Conservation (phyloP, 2,797 vertebrate genomes). For the Serranus cabrilla region DNA sequence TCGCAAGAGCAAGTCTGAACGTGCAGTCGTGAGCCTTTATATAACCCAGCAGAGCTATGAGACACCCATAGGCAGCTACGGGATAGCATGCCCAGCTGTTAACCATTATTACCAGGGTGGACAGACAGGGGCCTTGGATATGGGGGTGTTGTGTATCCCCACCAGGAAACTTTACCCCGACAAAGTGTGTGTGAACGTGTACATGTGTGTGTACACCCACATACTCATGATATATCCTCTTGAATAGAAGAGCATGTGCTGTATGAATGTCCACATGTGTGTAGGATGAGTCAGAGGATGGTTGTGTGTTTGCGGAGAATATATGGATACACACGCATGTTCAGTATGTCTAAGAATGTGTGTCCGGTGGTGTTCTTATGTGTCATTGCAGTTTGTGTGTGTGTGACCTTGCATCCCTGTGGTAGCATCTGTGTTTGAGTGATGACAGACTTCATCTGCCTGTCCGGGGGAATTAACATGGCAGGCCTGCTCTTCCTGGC, state of each 20-base stretch:
- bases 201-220: constrained; percentile 7
- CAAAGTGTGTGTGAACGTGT: constrained; percentile 52
- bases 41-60: constrained; percentile 66
- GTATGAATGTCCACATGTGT: constrained; percentile 12
- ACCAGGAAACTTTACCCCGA: constrained; percentile 74
- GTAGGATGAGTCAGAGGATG: constrained; percentile 23
- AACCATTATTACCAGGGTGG: constrained; percentile 79
- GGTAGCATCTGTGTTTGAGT: constrained; percentile 59
- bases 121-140: constrained; percentile 68
- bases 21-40: constrained; percentile 74
- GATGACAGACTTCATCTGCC: constrained; percentile 75
- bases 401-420: constrained; percentile 57
- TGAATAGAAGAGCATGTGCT: constrained; percentile 15
- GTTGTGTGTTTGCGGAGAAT: constrained; percentile 31
- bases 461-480: constrained; percentile 62
- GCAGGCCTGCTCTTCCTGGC: constrained; percentile 44
- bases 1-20: constrained; percentile 64
- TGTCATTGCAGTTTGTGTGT: constrained; percentile 25
- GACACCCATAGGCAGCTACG: constrained; percentile 51
- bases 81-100: constrained; percentile 83
- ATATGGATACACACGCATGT: constrained; percentile 25
- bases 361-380: constrained; percentile 18
- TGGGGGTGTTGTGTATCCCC: constrained; percentile 74
- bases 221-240: constrained; percentile 31
- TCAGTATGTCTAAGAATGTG: constrained; percentile 17